phyloP scores from a whole-genome alignment of 92 coral and sea anemone genomes.

The Metridium senile region DNA sequence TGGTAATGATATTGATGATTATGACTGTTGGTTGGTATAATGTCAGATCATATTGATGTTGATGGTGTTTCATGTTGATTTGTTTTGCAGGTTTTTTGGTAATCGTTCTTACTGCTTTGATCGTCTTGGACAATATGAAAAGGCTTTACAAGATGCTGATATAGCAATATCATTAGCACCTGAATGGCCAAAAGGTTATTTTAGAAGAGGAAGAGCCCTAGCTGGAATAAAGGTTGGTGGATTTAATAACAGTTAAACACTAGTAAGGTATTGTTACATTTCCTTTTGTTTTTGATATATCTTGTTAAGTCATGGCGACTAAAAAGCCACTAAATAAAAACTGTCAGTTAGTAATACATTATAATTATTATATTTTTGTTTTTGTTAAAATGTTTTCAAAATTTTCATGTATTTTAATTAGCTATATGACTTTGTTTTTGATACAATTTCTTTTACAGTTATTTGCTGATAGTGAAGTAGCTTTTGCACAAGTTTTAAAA shows the following conservation, averaged over 20 bases:
- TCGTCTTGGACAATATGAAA: conserved; percentile 89
- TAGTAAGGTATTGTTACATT: no score
- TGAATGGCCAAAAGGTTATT: conserved; percentile 98
- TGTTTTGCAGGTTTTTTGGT: conserved; percentile 84
- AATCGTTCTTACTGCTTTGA: conserved; percentile 97
- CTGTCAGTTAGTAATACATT: no score
- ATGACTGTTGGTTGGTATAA: no score
- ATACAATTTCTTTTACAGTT: conserved; percentile 55
- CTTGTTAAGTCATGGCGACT: no score
- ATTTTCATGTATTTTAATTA: background rate
- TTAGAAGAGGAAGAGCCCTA: conserved; percentile 93
- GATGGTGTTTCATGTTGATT: background rate
- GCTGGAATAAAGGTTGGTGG: conserved; percentile 97
- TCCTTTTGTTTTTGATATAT: no score
- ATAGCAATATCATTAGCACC: conserved; percentile 94
- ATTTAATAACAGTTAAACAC: no score
- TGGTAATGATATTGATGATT: no score
- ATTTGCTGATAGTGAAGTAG: conserved; percentile 90
- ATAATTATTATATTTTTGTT: background rate
- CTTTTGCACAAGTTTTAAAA: conserved; percentile 92
- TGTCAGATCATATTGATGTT: no score
- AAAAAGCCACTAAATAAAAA: no score
- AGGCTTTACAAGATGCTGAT: conserved; percentile 96
- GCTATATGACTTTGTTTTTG: no score
- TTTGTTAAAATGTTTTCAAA: background rate